Evolutionary conservation across 1,140 invertebrate genomes (phyloP).

Genomic region (Ctenoplectra terminalis): DNA sequence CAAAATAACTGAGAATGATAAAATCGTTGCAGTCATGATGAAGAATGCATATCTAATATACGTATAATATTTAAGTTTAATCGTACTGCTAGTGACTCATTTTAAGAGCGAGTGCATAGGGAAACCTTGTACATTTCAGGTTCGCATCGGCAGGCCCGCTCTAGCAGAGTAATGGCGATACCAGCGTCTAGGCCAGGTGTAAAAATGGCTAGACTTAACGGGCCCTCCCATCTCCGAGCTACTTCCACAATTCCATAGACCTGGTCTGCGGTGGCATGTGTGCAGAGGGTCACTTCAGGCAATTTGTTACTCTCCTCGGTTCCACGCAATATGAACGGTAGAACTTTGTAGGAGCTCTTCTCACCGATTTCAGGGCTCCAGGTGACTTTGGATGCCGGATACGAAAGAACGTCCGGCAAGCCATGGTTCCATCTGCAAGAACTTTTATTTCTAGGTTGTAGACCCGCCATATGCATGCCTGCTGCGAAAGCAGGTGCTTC

Average conservation of each 20-base stretch:
- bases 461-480: slow-evolving; percentile 84
- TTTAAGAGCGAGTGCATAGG: slow-evolving; percentile 69
- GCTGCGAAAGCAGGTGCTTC: slow-evolving; percentile 70
- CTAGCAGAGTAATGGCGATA: slow-evolving; percentile 85
- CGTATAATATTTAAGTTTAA: not conserved
- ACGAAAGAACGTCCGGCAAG: slow-evolving; percentile 84
- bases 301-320: slow-evolving; percentile 75
- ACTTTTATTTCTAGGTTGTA: slow-evolving; percentile 82
- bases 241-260: slow-evolving; percentile 88
- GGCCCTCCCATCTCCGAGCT: slow-evolving; percentile 88
- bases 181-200: slow-evolving; percentile 87
- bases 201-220: slow-evolving; percentile 89
- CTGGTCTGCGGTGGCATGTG: slow-evolving; percentile 90
- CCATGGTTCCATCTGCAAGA: slow-evolving; percentile 87
- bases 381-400: slow-evolving; percentile 78
- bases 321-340: slow-evolving; percentile 85
- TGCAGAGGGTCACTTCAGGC: slow-evolving; percentile 85
- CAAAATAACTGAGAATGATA: not conserved
- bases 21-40: not conserved
- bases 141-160: slow-evolving; percentile 86
- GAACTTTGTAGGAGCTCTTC: slow-evolving; percentile 85
- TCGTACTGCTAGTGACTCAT: slow-evolving; percentile 46
- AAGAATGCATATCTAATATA: not conserved
- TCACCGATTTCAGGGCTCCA: slow-evolving; percentile 84
- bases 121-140: slow-evolving; percentile 86